Base-by-base conservation (phyloP, 1,140 invertebrate species). In the Phthorimaea operculella region DNA sequence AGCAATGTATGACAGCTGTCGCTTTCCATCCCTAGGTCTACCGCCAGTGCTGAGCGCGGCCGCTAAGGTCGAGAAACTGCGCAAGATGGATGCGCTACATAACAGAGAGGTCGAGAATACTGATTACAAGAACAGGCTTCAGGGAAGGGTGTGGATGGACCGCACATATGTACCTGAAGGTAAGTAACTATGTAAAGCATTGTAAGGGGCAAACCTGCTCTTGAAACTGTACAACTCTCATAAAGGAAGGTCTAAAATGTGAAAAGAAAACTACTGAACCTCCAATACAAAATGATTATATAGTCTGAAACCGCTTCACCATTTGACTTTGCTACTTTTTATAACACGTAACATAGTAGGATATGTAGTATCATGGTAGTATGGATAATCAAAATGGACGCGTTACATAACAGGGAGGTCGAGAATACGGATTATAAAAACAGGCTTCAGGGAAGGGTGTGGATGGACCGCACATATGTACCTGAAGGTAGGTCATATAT, bases 301-400 rank as follows among this genome's bases (percentile, higher is more conserved):
- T n/a, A n/a, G n/a, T n/a, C n/a, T n/a, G n/a, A n/a, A n/a, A n/a
- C n/a, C n/a, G n/a, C n/a, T n/a, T n/a, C n/a, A n/a, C n/a, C n/a
- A n/a, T n/a, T n/a, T n/a, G n/a, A n/a, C 6, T 6, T 28, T 4
- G 21, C 2, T 28, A 28, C 6, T 28, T 28, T 28, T 28, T 28
- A 28, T 4, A 28, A 28, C 6, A 28, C 21, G 2, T 28, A 28
- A 28, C 21, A 4, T 28, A 28, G 21, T 28, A 28, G 21, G 21
- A 28, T 28, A 28, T 4, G 21, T 28, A 4, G 21, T 0, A 68
- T 63, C 2, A 83, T 82, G 58, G n/a, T 81, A 2, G 76, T 79
- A 15, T 78, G 76, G 51, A 63, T 83, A 0, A 68, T 73, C 14
- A 78, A 76, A 21, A 74, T 79, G 73, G 74, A 79, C 56, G 72